A percentile compares a stretch with the other conserved stretches of the same genome.
phyloP scores from a whole-genome alignment of 2,888 invertebrate genomes.

The Hipparchia sbordonii region DNA sequence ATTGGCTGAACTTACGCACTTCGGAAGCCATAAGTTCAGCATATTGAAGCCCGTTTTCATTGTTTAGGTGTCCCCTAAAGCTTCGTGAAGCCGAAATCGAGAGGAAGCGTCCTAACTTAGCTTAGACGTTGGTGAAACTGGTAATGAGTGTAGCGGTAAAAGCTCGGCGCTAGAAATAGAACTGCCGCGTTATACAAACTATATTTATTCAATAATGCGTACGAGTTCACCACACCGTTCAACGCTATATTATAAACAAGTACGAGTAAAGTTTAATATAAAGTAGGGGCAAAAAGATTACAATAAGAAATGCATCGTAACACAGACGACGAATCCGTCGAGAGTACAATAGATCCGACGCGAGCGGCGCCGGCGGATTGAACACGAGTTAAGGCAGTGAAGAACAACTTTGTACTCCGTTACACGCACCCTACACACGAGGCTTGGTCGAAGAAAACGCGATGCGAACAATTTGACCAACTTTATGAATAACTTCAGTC shows the following conservation, averaged over 20 bases:
- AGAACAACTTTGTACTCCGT: background rate
- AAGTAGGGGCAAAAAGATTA: background rate
- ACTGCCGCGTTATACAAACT: background rate
- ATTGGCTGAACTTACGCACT: no score
- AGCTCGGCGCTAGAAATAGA: background rate
- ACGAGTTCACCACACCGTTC: background rate
- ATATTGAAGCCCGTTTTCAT: no score
- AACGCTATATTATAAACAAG: background rate
- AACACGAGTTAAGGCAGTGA: slow-evolving; percentile 10
- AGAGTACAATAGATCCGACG: background rate
- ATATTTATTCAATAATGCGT: background rate
- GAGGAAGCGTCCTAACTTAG: no score
- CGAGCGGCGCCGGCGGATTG: background rate
- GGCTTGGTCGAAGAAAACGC: background rate
- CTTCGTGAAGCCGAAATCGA: no score
- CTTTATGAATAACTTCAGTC: no score
- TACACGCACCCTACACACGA: background rate
- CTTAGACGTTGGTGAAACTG: no score
- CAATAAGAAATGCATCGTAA: background rate
- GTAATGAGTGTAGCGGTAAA: no score
- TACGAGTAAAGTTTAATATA: background rate
- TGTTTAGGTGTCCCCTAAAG: no score
- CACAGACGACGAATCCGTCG: no score
- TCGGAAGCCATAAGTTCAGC: no score
- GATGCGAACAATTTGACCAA: no score